These are phyloP conservation scores for Sebastes kiyomatsui DNA, from an alignment of 2,797 vertebrate genomes.

Conservation along the genomic window DNA sequence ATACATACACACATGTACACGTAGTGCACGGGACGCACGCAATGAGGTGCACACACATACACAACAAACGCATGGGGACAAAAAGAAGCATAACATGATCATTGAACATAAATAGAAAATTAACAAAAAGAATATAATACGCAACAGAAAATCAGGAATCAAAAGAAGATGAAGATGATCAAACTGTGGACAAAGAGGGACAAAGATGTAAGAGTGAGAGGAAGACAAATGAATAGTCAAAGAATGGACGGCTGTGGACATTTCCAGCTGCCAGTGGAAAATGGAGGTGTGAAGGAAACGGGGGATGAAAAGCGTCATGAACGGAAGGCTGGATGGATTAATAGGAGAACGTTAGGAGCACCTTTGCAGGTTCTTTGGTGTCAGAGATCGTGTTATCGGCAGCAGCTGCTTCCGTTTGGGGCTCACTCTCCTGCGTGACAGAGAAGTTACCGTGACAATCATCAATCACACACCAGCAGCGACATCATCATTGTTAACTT, in stretches of 20 bases:
- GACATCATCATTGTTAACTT: conserved; percentile 9
- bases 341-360: conserved; percentile 59
- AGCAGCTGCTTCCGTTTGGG: conserved; percentile 55
- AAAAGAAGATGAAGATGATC: conserved; percentile 14
- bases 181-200: conserved; percentile 30
- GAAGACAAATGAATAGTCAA: not conserved
- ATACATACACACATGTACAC: conserved; percentile 68
- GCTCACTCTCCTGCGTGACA: conserved; percentile 61
- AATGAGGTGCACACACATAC: conserved; percentile 63
- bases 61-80: conserved; percentile 77
- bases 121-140: conserved; percentile 8
- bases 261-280: conserved; percentile 10
- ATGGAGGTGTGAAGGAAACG: conserved; percentile 10
- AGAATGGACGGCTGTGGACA: not conserved
- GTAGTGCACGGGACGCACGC: conserved; percentile 68
- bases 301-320: conserved; percentile 6
- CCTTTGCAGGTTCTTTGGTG: conserved; percentile 78
- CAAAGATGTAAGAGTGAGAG: conserved; percentile 11
- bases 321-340: conserved; percentile 33
- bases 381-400: conserved; percentile 64
- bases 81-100: conserved; percentile 77
- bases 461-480: conserved; percentile 38
- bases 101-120: conserved; percentile 80
- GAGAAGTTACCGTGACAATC: conserved; percentile 60
- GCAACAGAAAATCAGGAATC: conserved; percentile 52